Evolutionary conservation across 2,888 invertebrate genomes (phyloP).

Genomic region (Yponomeuta sedellus): DNA sequence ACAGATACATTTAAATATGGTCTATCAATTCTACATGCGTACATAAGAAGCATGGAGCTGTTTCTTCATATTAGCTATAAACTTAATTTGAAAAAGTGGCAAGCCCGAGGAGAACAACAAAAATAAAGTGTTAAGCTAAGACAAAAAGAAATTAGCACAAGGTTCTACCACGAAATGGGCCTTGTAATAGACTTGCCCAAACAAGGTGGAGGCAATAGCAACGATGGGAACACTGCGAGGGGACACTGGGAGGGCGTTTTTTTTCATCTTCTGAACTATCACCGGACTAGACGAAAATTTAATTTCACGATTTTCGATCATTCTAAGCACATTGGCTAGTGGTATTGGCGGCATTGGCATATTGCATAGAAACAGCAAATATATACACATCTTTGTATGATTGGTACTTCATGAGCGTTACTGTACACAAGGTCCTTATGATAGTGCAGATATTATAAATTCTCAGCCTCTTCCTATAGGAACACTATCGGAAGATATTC

Average conservation of each 20-base stretch:
- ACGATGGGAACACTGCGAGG: constrained; percentile 13
- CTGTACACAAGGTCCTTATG: constrained; percentile 14
- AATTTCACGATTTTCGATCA: neutral
- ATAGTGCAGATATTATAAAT: constrained; percentile 7
- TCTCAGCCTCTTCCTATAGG: constrained; percentile 5
- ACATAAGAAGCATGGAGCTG: constrained; percentile 17
- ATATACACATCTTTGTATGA: neutral
- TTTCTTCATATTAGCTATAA: constrained; percentile 18
- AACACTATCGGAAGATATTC: constrained; percentile 10
- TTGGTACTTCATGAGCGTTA: constrained; percentile 7
- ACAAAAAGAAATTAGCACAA: constrained; percentile 1
- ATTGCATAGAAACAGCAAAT: no score
- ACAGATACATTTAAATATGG: constrained; percentile 15
- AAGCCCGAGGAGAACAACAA: neutral
- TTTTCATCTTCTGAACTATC: neutral
- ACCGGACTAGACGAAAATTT: constrained; percentile 1
- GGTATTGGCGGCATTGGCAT: neutral
- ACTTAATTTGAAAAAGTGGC: constrained; percentile 13
- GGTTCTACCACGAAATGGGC: neutral
- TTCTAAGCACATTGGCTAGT: neutral
- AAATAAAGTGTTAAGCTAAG: neutral
- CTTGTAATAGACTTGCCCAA: constrained; percentile 9
- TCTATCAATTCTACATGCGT: constrained; percentile 17
- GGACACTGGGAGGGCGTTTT: neutral
- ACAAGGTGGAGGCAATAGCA: constrained; percentile 10